These are phyloP conservation scores for Notiomystis cincta DNA, from an alignment of 2,113 vertebrate genomes.

Conservation along the genomic window DNA sequence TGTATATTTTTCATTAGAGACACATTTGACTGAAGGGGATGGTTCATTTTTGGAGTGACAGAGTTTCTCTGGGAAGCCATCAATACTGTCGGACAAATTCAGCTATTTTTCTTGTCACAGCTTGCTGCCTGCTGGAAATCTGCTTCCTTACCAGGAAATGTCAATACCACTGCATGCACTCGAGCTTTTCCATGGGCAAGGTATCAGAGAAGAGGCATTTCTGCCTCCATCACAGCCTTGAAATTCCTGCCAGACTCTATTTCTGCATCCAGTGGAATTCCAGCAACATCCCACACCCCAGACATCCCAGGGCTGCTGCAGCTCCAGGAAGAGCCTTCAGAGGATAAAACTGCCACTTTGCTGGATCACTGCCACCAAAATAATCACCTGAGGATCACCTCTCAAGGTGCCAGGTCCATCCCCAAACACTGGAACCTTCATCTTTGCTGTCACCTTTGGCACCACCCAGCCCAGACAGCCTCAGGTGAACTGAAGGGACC, in stretches of 20 bases:
- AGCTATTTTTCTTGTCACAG: conserved; percentile 47
- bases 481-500: background rate
- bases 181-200: background rate
- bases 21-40: conserved; percentile 54
- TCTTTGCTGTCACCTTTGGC: background rate
- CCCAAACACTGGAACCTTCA: background rate
- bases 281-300: background rate
- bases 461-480: background rate
- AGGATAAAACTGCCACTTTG: background rate
- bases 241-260: background rate
- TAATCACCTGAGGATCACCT: background rate
- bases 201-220: background rate
- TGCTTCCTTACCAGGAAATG: background rate
- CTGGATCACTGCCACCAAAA: background rate
- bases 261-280: background rate
- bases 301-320: background rate
- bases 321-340: background rate
- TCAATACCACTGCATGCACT: background rate
- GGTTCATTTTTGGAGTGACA: conserved; percentile 16
- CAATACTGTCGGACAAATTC: background rate
- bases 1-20: conserved; percentile 59
- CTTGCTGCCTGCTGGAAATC: conserved; percentile 34
- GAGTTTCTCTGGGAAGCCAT: conserved; percentile 23
- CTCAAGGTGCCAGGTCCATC: background rate
- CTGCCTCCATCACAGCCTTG: background rate